These are phyloP conservation scores for Malthinus seriepunctatus DNA, from an alignment of 2,888 invertebrate genomes.

Conservation along the genomic window DNA sequence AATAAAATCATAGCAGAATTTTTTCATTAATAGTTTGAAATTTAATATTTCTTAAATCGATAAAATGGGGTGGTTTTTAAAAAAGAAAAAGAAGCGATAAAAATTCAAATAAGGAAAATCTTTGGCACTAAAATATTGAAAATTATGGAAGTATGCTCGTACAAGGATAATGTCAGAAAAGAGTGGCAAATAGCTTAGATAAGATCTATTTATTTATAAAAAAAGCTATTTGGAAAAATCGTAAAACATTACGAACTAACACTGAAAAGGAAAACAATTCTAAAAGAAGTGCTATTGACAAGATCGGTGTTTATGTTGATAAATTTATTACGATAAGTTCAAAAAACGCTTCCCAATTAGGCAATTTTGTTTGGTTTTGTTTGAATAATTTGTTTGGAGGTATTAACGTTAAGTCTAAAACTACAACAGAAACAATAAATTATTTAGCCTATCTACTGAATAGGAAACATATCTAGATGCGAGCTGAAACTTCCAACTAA, in stretches of 20 bases:
- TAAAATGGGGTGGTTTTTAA: no score
- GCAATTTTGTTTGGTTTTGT: conserved; percentile 1
- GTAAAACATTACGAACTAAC: neutral
- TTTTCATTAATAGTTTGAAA: no score
- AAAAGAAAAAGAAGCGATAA: no score
- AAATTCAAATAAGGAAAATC: conserved; percentile 1
- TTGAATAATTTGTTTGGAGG: conserved; percentile 2
- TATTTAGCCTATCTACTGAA: conserved; percentile 1
- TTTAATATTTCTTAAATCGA: no score
- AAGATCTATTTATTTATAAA: conserved; percentile 1
- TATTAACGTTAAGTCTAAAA: neutral
- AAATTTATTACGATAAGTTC: neutral
- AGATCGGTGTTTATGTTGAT: no score
- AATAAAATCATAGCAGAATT: conserved; percentile 1
- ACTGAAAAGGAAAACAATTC: neutral
- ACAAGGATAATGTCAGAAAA: neutral
- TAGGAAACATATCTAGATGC: neutral
- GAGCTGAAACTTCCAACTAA: conserved; percentile 1
- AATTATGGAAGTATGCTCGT: neutral
- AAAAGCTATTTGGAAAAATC: neutral
- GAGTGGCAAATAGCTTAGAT: conserved; percentile 1
- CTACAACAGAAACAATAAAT: conserved; percentile 4
- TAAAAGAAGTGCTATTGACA: neutral
- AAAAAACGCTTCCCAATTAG: neutral
- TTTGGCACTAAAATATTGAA: neutral